Conservation (phyloP, 1,140 invertebrate species). For the Danaus melanippus region DNA sequence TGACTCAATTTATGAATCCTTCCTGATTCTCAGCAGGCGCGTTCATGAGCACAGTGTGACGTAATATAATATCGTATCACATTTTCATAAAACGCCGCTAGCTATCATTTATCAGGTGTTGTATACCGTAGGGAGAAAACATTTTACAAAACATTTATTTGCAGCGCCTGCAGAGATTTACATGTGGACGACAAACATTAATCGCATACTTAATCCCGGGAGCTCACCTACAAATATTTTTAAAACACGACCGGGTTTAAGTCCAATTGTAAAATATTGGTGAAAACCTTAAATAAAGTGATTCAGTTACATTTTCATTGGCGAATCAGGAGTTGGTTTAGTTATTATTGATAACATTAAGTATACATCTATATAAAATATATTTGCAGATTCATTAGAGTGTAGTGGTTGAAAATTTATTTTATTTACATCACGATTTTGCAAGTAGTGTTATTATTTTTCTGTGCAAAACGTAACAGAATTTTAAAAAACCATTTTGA, state of each 20-base stretch:
- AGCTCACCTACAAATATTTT: slow-evolving; percentile 7
- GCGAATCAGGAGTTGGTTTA: no score
- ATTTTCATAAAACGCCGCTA: slow-evolving; percentile 55
- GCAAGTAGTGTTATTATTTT: slow-evolving; percentile 8
- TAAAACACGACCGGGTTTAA: not conserved
- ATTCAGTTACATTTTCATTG: no score
- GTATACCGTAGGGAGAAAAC: slow-evolving; percentile 46
- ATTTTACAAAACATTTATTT: slow-evolving; percentile 61
- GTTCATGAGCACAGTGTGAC: slow-evolving; percentile 23
- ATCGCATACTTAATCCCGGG: slow-evolving; percentile 38
- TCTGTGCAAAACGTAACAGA: slow-evolving; percentile 30
- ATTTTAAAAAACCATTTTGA: slow-evolving; percentile 30
- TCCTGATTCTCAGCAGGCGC: no score
- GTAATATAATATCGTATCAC: slow-evolving; percentile 47
- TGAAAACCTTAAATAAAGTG: no score
- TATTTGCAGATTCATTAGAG: no score
- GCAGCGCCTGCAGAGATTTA: slow-evolving; percentile 47
- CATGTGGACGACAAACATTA: slow-evolving; percentile 45
- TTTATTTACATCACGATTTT: slow-evolving; percentile 3
- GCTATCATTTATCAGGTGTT: slow-evolving; percentile 61
- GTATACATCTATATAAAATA: no score
- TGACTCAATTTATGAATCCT: no score
- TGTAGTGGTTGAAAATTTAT: no score
- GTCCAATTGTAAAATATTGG: not conserved
- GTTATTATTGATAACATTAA: no score